Evolutionary conservation across 2,113 vertebrate species (phyloP).

Genomic region (Nyctereutes procyonoides): DNA sequence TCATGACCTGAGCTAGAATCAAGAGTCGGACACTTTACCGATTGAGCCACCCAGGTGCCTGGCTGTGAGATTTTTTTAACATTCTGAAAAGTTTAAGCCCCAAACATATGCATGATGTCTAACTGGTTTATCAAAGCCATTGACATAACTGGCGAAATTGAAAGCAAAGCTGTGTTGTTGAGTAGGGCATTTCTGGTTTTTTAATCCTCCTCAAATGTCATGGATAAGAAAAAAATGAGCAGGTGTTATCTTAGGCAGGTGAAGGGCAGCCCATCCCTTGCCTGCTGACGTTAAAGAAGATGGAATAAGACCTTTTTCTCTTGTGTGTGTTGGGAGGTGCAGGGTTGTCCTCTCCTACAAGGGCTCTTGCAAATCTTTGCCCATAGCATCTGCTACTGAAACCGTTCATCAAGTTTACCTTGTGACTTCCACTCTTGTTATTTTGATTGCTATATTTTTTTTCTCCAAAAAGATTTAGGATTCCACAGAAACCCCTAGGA

Average conservation of each 20-base stretch:
- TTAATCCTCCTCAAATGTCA: not conserved
- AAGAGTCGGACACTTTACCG: not conserved
- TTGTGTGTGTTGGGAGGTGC: not conserved
- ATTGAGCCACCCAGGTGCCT: not conserved
- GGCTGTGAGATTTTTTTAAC: not conserved
- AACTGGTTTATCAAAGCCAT: not conserved
- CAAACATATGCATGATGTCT: not conserved
- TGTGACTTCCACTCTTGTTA: not conserved
- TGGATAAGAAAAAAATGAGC: not conserved
- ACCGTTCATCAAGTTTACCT: not conserved
- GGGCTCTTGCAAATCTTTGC: not conserved
- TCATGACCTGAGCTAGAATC: not conserved
- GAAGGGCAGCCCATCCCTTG: not conserved
- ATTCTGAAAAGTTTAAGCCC: not conserved
- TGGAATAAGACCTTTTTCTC: not conserved
- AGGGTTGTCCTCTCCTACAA: not conserved
- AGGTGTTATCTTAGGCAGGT: not conserved
- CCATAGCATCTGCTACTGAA: not conserved
- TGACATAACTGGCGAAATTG: not conserved
- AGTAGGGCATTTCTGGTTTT: not conserved
- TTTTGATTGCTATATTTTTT: not conserved
- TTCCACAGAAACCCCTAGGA: not conserved
- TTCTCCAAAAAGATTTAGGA: not conserved
- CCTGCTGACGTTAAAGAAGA: not conserved
- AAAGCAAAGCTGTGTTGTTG: not conserved